Evolutionary conservation across 2,797 vertebrate genomes (phyloP).

Genomic region (Cottoperca gobio): DNA sequence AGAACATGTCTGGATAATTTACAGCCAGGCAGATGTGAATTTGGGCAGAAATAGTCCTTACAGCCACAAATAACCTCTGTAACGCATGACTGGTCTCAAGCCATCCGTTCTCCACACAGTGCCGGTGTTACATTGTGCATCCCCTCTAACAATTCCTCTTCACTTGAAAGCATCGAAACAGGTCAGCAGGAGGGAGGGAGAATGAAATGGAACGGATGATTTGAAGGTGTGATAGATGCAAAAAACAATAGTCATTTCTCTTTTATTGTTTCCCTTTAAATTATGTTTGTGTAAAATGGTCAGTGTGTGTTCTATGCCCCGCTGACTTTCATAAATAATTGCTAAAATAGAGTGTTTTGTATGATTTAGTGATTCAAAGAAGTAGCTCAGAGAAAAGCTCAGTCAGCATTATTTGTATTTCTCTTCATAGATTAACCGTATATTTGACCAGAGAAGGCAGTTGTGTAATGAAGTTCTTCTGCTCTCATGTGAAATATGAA

Average conservation of each 20-base stretch:
- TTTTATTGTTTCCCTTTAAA: not conserved
- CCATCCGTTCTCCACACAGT: not conserved
- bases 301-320: not conserved
- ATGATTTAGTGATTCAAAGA: not conserved
- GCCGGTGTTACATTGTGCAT: not conserved
- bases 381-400: not conserved
- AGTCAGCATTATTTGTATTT: not conserved
- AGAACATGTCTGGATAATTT: slow-evolving; percentile 2
- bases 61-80: slow-evolving; percentile 31
- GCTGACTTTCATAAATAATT: not conserved
- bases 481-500: slow-evolving; percentile 20
- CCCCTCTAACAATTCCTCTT: slow-evolving; percentile 6
- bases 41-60: slow-evolving; percentile 14
- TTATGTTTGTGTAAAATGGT: not conserved
- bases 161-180: not conserved
- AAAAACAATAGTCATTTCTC: no score
- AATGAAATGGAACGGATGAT: not conserved
- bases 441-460: slow-evolving; percentile 2
- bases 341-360: not conserved
- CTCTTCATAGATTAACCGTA: not conserved
- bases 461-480: slow-evolving; percentile 1
- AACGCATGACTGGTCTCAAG: slow-evolving; percentile 21
- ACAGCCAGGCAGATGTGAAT: not conserved
- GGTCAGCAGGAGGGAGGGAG: not conserved
- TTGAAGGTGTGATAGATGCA: no score